Conservation (phyloP, 2,797 vertebrate genomes). For the Lepus townsendii region DNA sequence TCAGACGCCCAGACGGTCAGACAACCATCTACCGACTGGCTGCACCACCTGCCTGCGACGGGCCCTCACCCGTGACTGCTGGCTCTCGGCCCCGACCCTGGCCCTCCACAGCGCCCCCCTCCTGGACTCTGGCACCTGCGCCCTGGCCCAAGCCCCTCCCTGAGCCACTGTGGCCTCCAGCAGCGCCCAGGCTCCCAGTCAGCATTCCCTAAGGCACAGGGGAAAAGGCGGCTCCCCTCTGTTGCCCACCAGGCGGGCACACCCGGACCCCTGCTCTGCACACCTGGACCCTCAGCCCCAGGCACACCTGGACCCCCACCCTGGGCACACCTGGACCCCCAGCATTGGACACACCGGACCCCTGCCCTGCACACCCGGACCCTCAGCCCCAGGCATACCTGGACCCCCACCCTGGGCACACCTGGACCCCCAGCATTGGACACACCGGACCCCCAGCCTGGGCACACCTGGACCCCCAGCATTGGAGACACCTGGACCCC, state of each 20-base stretch:
- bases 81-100: too few species aligned
- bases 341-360: too few species aligned
- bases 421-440: too few species aligned
- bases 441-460: too few species aligned
- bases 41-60: too few species aligned
- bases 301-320: too few species aligned
- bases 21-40: background rate
- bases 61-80: too few species aligned
- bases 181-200: background rate
- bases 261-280: background rate
- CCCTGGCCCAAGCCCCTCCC: background rate
- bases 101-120: background rate
- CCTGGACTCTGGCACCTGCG: background rate
- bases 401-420: too few species aligned
- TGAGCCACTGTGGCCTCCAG: background rate
- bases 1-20: background rate
- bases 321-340: too few species aligned
- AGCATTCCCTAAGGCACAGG: background rate
- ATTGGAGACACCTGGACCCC: too few species aligned
- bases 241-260: background rate
- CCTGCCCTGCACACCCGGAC: background rate
- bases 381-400: background rate
- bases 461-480: too few species aligned
- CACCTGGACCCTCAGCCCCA: too few species aligned
- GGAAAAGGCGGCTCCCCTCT: rapidly evolving